Evolutionary conservation across 2,113 vertebrate genomes (phyloP).

Genomic region (Clarias magur): DNA sequence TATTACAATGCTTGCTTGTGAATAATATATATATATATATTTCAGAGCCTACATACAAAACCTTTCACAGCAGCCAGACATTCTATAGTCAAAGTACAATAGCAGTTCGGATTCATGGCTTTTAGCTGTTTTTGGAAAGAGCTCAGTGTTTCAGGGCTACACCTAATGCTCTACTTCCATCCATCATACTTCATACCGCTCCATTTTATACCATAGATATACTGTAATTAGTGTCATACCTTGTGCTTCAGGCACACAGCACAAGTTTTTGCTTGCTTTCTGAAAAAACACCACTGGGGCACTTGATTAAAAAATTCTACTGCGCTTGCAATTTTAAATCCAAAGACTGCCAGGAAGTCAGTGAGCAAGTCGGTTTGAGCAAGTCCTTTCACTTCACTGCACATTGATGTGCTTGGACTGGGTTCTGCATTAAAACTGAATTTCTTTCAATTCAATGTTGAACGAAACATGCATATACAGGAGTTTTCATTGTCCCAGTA

Average conservation of each 20-base stretch:
- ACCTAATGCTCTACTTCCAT: neutral
- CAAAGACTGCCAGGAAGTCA: neutral
- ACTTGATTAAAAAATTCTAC: neutral
- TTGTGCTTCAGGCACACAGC: neutral
- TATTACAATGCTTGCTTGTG: no score
- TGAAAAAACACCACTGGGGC: neutral
- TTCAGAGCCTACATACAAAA: no score
- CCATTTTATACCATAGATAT: neutral
- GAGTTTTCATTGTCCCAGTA: neutral
- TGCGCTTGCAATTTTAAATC: neutral
- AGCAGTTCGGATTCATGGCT: no score
- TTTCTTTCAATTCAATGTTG: neutral
- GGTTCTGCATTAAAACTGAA: neutral
- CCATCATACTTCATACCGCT: neutral
- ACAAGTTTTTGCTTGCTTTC: neutral
- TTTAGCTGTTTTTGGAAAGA: no score
- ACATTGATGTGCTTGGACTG: neutral
- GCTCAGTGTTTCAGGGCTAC: no score
- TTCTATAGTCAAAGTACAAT: no score
- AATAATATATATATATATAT: no score
- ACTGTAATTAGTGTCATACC: neutral
- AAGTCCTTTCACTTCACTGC: neutral
- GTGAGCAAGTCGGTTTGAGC: neutral
- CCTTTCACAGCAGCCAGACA: no score
- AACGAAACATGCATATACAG: conserved; percentile 12